A percentile compares a stretch with the other conserved stretches of the same genome.
Evolutionary conservation across 2,113 vertebrate species (phyloP).

Genomic region (Puma concolor): DNA sequence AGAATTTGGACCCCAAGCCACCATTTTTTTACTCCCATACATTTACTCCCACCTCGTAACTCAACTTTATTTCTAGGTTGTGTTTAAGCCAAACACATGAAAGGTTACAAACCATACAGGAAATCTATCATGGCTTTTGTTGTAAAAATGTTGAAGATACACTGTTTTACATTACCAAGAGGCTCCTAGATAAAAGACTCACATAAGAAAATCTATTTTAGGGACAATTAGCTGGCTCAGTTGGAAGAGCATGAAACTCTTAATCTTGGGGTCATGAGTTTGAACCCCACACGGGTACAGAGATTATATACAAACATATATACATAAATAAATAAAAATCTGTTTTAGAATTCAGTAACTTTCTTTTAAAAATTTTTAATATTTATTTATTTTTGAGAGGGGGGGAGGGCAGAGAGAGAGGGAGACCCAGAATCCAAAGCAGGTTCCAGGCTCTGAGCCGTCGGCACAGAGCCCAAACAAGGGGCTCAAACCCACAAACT

Average conservation of each 20-base stretch:
- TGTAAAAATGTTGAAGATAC: slow-evolving; percentile 16
- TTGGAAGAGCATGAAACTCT: background rate
- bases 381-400: too few relatives aligned
- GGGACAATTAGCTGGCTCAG: background rate
- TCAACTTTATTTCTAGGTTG: slow-evolving; percentile 17
- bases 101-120: background rate
- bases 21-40: slow-evolving; percentile 7
- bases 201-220: background rate
- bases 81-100: background rate
- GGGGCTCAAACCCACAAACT: too few relatives aligned
- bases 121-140: background rate
- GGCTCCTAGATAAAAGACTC: background rate
- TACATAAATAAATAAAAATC: background rate
- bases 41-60: background rate
- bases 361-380: background rate
- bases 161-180: background rate
- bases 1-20: background rate
- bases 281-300: background rate
- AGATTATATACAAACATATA: background rate
- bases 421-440: too few relatives aligned
- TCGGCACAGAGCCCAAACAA: too few relatives aligned
- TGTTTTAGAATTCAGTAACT: background rate
- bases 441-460: too few relatives aligned
- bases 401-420: too few relatives aligned
- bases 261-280: background rate